Evolutionary conservation across 2,797 vertebrate genomes (phyloP).

Genomic region (Crypturellus tataupa): DNA sequence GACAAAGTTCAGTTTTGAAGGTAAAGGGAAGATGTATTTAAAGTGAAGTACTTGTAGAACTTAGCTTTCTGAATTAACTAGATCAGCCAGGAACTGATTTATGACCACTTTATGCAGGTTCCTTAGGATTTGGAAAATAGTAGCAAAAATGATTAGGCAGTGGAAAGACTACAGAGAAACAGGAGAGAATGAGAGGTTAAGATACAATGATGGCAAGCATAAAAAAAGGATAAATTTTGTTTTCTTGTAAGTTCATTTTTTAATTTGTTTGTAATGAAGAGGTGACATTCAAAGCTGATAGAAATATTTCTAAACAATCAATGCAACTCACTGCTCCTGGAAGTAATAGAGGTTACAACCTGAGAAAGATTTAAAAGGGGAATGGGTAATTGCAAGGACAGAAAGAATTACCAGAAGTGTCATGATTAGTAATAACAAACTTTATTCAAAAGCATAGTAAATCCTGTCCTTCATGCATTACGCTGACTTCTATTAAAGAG

Average conservation of each 20-base stretch:
- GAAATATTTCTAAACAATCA: neutral
- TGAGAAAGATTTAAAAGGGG: neutral
- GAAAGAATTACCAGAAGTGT: neutral
- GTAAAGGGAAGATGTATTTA: neutral
- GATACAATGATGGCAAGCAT: neutral
- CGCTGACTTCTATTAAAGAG: neutral
- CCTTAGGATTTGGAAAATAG: neutral
- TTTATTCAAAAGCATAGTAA: neutral
- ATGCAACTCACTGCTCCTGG: neutral
- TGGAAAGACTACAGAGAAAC: neutral
- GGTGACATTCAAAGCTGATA: neutral
- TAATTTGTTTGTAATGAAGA: neutral
- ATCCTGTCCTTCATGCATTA: neutral
- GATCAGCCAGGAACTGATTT: neutral
- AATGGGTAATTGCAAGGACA: neutral
- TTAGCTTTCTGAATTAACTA: neutral
- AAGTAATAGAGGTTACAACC: neutral
- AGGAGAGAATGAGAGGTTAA: neutral
- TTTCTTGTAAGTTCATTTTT: neutral
- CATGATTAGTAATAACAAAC: neutral
- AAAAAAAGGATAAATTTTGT: neutral
- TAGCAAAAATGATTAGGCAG: neutral
- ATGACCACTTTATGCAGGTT: neutral
- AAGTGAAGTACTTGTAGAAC: neutral
- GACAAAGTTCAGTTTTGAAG: neutral